Base-by-base conservation (phyloP, 1,140 invertebrate species). In the Apis mellifera region DNA sequence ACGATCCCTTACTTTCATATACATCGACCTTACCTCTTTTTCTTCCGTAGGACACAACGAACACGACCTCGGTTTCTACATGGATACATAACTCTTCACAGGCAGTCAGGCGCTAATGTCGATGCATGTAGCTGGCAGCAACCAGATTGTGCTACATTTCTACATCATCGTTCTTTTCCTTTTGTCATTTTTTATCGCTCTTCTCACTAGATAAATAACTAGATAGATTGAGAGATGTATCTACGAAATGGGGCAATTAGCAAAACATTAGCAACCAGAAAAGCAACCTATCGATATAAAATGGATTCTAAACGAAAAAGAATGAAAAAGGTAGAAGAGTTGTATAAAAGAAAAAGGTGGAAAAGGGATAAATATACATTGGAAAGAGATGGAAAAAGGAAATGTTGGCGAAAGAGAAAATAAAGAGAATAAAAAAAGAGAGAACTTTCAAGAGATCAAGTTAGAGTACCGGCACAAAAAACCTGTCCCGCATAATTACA, bases 401-500 rank as follows among this genome's bases (percentile, higher is more conserved):
- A 55, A 75, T 42, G 15, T 48, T 48, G 32, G 12, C n/a, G 1
- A 64, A 2, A 26, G 12, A 68, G 8, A 48, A 52, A 15, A n/a
- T 50, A 76, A 62, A 72, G 72, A 65, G 70, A 65, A 32, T 62
- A 84, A 62, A 65, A 60, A 66, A 26, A 23, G 70, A 42, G 70
- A 74, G 74, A 70, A 75, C 78, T 86, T 75, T 54, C 73, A 54
- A 79, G 78, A 83, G 78, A 86, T 84, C 88, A 79, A 81, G 84
- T 85, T 83, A 83, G 83, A 86, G 76, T 64, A 76, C 70, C 66
- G 73, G 68, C 70, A 87, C 89, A 87, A 92, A 92, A 91, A 92
- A 92, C 91, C 87, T 89, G 91, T 92, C 91, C 84, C 78, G 90
- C 89, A 91, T 91, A 90, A 92, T 92, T 91, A 89, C 88, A 90